Percentiles rank a stretch among this genome's conserved stretches.
Evolutionary conservation across 2,888 invertebrate species (phyloP).

Genomic region (Ormyrus rosae): DNA sequence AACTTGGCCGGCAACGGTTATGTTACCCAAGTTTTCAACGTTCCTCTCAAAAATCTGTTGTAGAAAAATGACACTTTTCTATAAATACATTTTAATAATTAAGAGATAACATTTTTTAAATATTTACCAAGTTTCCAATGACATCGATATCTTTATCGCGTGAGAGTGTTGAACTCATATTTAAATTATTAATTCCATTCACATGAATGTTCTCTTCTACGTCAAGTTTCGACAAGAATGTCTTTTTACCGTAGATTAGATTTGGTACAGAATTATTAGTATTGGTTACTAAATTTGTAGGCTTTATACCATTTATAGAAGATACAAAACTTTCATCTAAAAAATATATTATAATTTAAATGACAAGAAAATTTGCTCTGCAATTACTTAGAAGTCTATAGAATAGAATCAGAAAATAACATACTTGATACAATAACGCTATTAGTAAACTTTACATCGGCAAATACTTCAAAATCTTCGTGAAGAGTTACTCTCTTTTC

Average conservation of each 20-base stretch:
- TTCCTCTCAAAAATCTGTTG: conserved; percentile 62
- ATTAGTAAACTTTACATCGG: conserved; percentile 62
- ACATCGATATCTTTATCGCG: conserved; percentile 63
- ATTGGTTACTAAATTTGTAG: conserved; percentile 62
- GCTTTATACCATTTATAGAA: conserved; percentile 62
- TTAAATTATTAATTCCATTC: conserved; percentile 58
- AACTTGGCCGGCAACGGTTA: conserved; percentile 56
- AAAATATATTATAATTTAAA: conserved; percentile 4
- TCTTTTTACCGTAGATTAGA: conserved; percentile 59
- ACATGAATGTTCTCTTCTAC: conserved; percentile 60
- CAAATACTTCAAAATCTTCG: conserved; percentile 58
- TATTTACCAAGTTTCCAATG: conserved; percentile 64
- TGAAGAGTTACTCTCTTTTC: conserved; percentile 62
- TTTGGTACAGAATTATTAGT: conserved; percentile 55
- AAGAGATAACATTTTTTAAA: not conserved
- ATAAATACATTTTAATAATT: conserved; percentile 2
- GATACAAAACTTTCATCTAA: conserved; percentile 58
- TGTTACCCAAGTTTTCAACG: conserved; percentile 50
- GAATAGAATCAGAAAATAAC: not conserved
- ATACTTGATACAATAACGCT: conserved; percentile 63
- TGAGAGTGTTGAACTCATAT: conserved; percentile 59
- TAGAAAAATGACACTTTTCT: not conserved
- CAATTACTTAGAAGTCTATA: too few species aligned
- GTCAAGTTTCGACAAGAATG: conserved; percentile 59
- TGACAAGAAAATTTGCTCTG: too few species aligned